phyloP scores from a whole-genome alignment of 1,140 invertebrate genomes.

The Asbolus verrucosus region DNA sequence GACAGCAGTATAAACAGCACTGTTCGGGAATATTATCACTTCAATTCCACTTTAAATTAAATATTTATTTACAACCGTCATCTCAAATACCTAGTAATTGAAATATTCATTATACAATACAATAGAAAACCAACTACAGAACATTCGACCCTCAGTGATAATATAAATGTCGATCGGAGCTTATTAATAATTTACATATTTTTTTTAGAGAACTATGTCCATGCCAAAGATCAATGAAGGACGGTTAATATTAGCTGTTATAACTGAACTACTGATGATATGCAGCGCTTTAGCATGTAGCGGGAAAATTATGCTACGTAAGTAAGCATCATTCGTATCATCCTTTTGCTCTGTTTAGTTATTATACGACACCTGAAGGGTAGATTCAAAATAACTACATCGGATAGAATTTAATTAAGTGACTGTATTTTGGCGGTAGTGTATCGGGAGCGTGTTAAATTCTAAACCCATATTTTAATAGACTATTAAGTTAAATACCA shows the following conservation, averaged over 20 bases:
- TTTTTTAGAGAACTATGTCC: neutral
- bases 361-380: no score
- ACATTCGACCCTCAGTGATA: no score
- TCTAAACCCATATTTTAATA: slow-evolving; percentile 21
- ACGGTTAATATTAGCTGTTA: neutral
- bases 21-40: no score
- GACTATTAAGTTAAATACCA: slow-evolving; percentile 35
- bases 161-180: neutral
- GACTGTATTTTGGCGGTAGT: neutral
- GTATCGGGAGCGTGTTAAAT: slow-evolving; percentile 31
- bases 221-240: neutral
- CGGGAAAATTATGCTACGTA: neutral
- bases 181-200: neutral
- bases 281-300: neutral
- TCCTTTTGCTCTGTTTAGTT: no score
- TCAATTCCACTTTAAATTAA: no score
- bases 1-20: no score
- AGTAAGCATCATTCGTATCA: neutral
- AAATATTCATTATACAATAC: neutral
- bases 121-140: neutral
- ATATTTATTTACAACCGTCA: no score
- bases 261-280: neutral
- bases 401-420: neutral
- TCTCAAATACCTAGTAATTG: neutral
- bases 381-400: no score